Evolutionary conservation across 2,888 invertebrate genomes (phyloP).

Genomic region (Thymelicus acteon): DNA sequence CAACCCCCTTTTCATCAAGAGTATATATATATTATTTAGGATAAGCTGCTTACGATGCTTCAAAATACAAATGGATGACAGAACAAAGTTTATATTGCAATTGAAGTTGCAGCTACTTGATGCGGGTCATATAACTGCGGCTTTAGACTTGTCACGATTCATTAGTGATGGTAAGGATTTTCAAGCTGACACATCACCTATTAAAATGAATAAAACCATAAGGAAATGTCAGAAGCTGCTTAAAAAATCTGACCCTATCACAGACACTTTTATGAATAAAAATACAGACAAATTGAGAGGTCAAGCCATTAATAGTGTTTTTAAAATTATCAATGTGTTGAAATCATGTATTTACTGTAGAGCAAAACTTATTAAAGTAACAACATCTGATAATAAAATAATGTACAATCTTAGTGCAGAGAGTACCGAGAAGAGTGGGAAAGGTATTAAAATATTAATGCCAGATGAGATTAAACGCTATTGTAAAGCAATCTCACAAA

Average conservation of each 20-base stretch:
- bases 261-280: conserved; percentile 71
- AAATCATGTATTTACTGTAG: conserved; percentile 85
- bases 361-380: conserved; percentile 79
- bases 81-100: conserved; percentile 84
- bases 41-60: conserved; percentile 89
- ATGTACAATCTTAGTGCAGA: conserved; percentile 72
- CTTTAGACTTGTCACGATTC: conserved; percentile 86
- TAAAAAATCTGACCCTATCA: conserved; percentile 60
- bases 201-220: conserved; percentile 72
- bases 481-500: conserved; percentile 88
- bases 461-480: conserved; percentile 88
- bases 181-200: conserved; percentile 68
- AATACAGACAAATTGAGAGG: conserved; percentile 79
- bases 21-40: conserved; percentile 87
- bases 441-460: conserved; percentile 82
- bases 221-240: conserved; percentile 68
- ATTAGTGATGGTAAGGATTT: conserved; percentile 64
- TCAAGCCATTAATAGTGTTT: conserved; percentile 70
- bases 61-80: conserved; percentile 85
- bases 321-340: conserved; percentile 71
- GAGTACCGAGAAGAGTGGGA: conserved; percentile 49
- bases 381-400: conserved; percentile 85
- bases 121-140: conserved; percentile 89
- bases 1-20: conserved; percentile 94
- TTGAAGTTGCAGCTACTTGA: conserved; percentile 90